These are phyloP conservation scores for Aegotheles bennettii DNA, from an alignment of 2,113 vertebrate genomes.

Conservation along the genomic window DNA sequence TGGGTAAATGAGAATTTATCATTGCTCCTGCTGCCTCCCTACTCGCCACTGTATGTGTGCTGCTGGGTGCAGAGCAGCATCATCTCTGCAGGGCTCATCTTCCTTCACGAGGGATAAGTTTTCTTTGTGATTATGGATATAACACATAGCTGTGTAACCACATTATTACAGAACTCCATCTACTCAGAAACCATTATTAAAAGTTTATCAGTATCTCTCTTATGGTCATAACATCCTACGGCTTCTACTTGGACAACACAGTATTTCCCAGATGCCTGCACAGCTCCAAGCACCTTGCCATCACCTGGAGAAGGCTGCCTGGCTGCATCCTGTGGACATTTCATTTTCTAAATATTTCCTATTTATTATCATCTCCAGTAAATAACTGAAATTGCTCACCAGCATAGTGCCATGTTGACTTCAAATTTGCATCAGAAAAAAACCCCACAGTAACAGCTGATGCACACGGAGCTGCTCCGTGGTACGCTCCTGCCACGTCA, in stretches of 20 bases:
- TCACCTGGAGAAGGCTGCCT: background rate
- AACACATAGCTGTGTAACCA: constrained; percentile 3
- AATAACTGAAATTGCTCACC: constrained; percentile 23
- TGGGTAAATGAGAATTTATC: background rate
- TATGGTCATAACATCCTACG: background rate
- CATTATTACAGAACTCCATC: constrained; percentile 18
- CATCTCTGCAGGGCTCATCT: background rate
- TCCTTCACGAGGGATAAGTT: background rate
- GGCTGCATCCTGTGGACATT: background rate
- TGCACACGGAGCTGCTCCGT: background rate
- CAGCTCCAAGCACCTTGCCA: background rate
- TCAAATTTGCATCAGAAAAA: background rate
- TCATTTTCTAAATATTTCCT: constrained; percentile 11
- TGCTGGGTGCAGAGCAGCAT: background rate
- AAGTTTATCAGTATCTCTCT: constrained; percentile 14
- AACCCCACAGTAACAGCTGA: background rate
- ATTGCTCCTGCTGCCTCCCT: constrained; percentile 7
- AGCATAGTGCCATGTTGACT: background rate
- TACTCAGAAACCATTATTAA: constrained; percentile 36
- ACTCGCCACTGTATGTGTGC: background rate
- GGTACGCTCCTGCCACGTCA: background rate
- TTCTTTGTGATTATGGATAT: constrained; percentile 13
- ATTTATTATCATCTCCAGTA: background rate
- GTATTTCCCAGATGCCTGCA: background rate
- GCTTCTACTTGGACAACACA: background rate